phyloP scores from a whole-genome alignment of 2,113 vertebrate species.

The Marmota flaviventris region DNA sequence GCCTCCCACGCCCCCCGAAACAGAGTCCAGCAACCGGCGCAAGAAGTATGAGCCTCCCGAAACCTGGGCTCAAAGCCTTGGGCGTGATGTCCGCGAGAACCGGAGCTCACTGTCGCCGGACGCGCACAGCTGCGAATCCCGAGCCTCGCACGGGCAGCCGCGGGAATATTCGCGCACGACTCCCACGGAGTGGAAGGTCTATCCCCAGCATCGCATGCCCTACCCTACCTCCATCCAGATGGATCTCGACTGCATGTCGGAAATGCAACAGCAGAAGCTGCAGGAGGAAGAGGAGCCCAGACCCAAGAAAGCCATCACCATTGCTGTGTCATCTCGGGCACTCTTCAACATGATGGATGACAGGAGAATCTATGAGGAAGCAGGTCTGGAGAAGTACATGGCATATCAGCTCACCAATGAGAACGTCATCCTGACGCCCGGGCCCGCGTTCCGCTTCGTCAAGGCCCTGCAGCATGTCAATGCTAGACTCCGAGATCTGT shows the following conservation, averaged over 20 bases:
- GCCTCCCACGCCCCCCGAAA: not conserved
- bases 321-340: constrained; percentile 95
- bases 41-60: not conserved
- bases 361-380: constrained; percentile 91
- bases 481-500: constrained; percentile 91
- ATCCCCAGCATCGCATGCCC: not conserved
- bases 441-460: constrained; percentile 95
- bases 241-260: not conserved
- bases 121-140: constrained; percentile 80
- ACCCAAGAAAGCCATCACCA: constrained; percentile 92
- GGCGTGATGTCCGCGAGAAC: not conserved
- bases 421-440: constrained; percentile 91
- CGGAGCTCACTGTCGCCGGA: not conserved
- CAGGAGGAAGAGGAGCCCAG: constrained; percentile 88
- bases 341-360: constrained; percentile 95
- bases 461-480: constrained; percentile 95
- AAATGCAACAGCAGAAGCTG: not conserved
- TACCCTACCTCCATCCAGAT: not conserved
- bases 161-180: not conserved
- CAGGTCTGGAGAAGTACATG: constrained; percentile 95
- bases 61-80: not conserved
- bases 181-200: constrained; percentile 59
- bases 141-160: rapidly evolving
- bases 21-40: not conserved
- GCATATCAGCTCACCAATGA: constrained; percentile 92